A percentile compares a stretch with the other conserved stretches of the same genome.
Evolutionary conservation across 1,140 invertebrate species (phyloP).

Genomic region (Goniozus legneri): DNA sequence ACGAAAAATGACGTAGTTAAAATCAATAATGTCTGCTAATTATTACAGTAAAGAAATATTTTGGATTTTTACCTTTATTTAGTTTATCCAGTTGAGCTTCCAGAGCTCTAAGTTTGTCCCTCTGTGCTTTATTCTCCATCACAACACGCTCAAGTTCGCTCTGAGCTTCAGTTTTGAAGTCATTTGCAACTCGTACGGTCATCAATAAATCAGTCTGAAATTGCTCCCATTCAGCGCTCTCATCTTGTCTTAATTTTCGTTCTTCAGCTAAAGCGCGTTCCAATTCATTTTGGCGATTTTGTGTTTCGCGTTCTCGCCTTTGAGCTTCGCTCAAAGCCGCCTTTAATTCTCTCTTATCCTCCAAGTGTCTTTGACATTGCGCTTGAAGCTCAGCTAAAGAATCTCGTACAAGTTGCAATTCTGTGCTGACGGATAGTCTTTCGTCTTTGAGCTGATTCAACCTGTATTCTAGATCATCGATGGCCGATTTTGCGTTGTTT

Average conservation of each 20-base stretch:
- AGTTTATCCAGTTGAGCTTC: slow-evolving; percentile 77
- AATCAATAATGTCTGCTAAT: too few relatives aligned
- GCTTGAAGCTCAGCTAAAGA: slow-evolving; percentile 69
- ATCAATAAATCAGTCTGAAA: slow-evolving; percentile 90
- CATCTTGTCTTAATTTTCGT: slow-evolving; percentile 57
- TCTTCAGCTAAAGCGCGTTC: slow-evolving; percentile 61
- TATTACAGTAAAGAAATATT: too few relatives aligned
- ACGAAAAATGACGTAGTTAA: too few relatives aligned
- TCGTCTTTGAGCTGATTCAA: slow-evolving; percentile 71
- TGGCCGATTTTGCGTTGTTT: slow-evolving; percentile 78
- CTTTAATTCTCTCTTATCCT: slow-evolving; percentile 72
- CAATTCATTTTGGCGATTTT: slow-evolving; percentile 55
- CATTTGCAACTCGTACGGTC: slow-evolving; percentile 91
- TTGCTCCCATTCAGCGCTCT: slow-evolving; percentile 86
- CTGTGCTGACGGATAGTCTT: slow-evolving; percentile 64
- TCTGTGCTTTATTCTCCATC: slow-evolving; percentile 77
- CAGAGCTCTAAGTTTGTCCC: slow-evolving; percentile 72
- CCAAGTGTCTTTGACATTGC: slow-evolving; percentile 69
- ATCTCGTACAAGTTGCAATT: slow-evolving; percentile 71
- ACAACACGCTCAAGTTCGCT: slow-evolving; percentile 77
- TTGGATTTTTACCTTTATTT: slow-evolving; percentile 68
- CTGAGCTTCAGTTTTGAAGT: slow-evolving; percentile 87
- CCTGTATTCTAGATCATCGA: slow-evolving; percentile 77
- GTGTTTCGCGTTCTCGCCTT: slow-evolving; percentile 61
- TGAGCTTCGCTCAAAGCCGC: slow-evolving; percentile 65